phyloP scores from a whole-genome alignment of 2,113 vertebrate species.

The Peromyscus polionotus region DNA sequence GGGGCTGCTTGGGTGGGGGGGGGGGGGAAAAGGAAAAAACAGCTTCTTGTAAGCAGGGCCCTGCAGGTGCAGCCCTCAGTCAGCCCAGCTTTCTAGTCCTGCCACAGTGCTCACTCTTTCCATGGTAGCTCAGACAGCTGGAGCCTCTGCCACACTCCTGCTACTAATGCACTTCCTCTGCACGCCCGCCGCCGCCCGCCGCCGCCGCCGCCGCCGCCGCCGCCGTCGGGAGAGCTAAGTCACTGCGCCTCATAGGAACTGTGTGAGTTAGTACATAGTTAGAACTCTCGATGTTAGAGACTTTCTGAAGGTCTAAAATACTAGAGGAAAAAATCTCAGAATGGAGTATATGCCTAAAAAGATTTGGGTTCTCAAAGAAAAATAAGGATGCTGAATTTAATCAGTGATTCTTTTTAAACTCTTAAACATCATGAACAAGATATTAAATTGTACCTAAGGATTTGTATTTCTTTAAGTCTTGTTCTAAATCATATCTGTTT shows the following conservation, averaged over 20 bases:
- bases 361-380: slow-evolving; percentile 71
- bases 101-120: slow-evolving; percentile 19
- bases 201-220: background rate
- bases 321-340: slow-evolving; percentile 33
- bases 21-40: no score
- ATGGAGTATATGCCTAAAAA: slow-evolving; percentile 59
- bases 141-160: slow-evolving; percentile 30
- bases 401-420: slow-evolving; percentile 78
- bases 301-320: slow-evolving; percentile 65
- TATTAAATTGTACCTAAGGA: slow-evolving; percentile 80
- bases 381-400: slow-evolving; percentile 70
- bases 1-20: background rate
- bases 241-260: slow-evolving; percentile 29
- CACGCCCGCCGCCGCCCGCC: background rate
- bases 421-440: slow-evolving; percentile 81
- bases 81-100: slow-evolving; percentile 22
- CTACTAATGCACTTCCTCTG: slow-evolving; percentile 55
- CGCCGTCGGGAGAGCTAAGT: slow-evolving; percentile 14
- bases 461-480: slow-evolving; percentile 84
- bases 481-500: slow-evolving; percentile 84
- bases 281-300: slow-evolving; percentile 67
- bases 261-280: slow-evolving; percentile 39
- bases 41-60: background rate
- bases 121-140: slow-evolving; percentile 23
- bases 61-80: background rate